A percentile compares a stretch with the other conserved stretches of the same genome.
Evolutionary conservation across 64 coral and sea anemone species (phyloP).

Genomic region (Montipora foliosa): DNA sequence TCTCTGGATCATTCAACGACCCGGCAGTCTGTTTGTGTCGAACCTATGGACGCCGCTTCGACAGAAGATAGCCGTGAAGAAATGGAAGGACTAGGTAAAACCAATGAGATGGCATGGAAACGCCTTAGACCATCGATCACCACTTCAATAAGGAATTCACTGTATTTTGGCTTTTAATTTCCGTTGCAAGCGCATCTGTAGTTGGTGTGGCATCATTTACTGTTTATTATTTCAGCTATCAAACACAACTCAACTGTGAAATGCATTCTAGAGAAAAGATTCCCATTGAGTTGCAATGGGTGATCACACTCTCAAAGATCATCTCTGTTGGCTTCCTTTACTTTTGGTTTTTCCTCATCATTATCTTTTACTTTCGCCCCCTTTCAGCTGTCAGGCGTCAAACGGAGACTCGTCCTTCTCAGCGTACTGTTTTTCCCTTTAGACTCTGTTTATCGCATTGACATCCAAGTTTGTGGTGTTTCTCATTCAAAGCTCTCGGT

Average conservation of each 20-base stretch:
- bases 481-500: not conserved
- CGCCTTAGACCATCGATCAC: not conserved
- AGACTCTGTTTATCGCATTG: slow-evolving; percentile 8
- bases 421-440: not conserved
- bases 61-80: not conserved
- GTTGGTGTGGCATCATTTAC: not conserved
- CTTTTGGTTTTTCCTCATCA: not conserved
- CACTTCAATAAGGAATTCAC: no score
- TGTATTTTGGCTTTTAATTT: no score
- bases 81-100: not conserved
- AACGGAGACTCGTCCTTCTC: not conserved
- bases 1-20: no score
- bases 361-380: not conserved
- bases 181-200: no score
- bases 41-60: no score
- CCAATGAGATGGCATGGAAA: slow-evolving; percentile 21
- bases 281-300: not conserved
- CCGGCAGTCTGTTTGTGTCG: no score
- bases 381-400: not conserved
- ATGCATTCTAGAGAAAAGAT: no score
- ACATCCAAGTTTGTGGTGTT: not conserved
- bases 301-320: not conserved
- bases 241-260: not conserved
- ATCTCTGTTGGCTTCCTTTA: not conserved
- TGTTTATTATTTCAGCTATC: not conserved